Evolutionary conservation across 2,113 vertebrate species (phyloP).

Genomic region (Lota lota): DNA sequence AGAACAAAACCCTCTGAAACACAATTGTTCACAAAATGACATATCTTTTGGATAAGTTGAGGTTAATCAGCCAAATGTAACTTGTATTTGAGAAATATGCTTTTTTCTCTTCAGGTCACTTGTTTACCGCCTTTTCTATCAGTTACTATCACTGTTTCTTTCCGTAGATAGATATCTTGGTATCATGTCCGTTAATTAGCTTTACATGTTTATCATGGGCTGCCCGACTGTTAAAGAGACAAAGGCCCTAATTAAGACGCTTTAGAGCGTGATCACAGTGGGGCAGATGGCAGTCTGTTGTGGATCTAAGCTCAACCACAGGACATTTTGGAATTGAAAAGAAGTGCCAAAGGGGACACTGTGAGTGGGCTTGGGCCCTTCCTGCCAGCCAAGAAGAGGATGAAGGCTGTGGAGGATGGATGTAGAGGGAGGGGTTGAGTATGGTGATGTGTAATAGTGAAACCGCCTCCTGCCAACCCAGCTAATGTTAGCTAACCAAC

Average conservation of each 20-base stretch:
- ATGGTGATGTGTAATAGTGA: too few relatives aligned
- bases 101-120: too few relatives aligned
- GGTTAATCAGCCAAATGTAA: constrained; percentile 25
- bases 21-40: constrained; percentile 29
- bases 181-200: neutral
- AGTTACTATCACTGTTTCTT: too few relatives aligned
- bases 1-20: constrained; percentile 43
- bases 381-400: constrained; percentile 47
- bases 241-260: constrained; percentile 73
- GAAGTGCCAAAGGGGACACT: constrained; percentile 65
- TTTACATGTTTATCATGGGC: constrained; percentile 26
- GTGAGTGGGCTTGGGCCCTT: constrained; percentile 57
- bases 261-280: constrained; percentile 69
- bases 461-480: too few relatives aligned
- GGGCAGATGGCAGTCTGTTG: constrained; percentile 71
- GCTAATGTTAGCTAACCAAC: too few relatives aligned
- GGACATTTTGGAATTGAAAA: constrained; percentile 62
- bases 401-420: constrained; percentile 10
- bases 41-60: constrained; percentile 42
- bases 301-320: constrained; percentile 61
- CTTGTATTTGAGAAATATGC: constrained; percentile 1
- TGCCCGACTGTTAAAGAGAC: constrained; percentile 38
- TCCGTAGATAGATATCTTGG: too few relatives aligned
- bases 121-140: too few relatives aligned
- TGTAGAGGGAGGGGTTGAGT: neutral